Conservation (phyloP, 2,797 vertebrate genomes). For the Enteromius mattozi region DNA sequence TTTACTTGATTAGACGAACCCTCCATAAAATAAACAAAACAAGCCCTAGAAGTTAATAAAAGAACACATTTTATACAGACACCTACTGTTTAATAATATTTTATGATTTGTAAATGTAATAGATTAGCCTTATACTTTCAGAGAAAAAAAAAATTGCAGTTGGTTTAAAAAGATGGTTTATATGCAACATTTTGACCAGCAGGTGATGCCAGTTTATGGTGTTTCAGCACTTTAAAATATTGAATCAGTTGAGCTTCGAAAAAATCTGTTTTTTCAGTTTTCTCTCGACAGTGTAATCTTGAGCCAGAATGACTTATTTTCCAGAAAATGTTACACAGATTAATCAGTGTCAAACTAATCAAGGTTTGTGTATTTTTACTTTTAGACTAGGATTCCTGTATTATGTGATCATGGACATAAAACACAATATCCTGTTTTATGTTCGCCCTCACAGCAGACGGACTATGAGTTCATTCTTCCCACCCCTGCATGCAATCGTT, state of each 20-base stretch:
- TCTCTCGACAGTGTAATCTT: background rate
- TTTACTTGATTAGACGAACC: too few relatives aligned
- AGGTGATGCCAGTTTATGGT: too few relatives aligned
- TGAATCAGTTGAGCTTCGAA: background rate
- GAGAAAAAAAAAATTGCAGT: background rate
- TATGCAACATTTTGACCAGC: background rate
- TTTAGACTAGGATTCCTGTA: conserved; percentile 5
- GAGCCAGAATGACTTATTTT: background rate
- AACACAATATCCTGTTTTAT: conserved; percentile 18
- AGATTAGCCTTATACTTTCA: background rate
- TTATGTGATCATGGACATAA: background rate
- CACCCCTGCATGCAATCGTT: conserved; percentile 27
- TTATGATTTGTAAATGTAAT: background rate
- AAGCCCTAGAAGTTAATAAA: background rate
- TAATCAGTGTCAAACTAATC: background rate
- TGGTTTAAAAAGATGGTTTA: background rate
- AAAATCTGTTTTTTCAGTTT: background rate
- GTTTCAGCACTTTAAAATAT: background rate
- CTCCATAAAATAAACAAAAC: too few relatives aligned
- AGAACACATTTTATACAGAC: background rate
- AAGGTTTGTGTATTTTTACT: background rate
- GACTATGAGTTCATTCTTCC: conserved; percentile 24
- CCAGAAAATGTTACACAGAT: background rate
- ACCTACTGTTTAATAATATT: background rate
- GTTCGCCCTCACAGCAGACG: background rate